Conservation (phyloP, 2,797 vertebrate species). For the Agapornis canus region DNA sequence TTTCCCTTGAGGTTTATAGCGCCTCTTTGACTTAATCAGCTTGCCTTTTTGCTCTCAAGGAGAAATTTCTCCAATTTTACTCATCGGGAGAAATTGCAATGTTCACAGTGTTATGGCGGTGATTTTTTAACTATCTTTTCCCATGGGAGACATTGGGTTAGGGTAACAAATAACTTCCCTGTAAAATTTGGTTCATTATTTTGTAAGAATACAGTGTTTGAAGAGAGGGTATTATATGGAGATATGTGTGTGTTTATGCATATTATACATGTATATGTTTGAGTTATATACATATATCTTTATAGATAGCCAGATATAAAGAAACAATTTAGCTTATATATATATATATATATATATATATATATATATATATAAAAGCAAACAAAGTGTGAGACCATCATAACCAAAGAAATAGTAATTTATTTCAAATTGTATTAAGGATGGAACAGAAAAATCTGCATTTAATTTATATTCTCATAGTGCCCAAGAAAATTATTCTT, state of each 20-base stretch:
- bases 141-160: conserved; percentile 17
- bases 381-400: background rate
- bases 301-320: background rate
- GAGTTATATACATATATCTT: background rate
- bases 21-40: conserved; percentile 77
- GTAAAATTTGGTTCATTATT: conserved; percentile 17
- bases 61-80: conserved; percentile 68
- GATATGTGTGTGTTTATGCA: background rate
- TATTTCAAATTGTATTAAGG: background rate
- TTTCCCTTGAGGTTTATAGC: conserved; percentile 71
- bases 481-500: background rate
- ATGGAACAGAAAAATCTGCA: background rate
- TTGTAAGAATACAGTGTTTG: conserved; percentile 5
- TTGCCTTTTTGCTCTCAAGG: conserved; percentile 70
- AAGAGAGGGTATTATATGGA: background rate
- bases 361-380: background rate
- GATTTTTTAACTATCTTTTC: conserved; percentile 58
- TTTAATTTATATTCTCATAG: background rate
- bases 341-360: background rate
- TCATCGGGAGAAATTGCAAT: conserved; percentile 43
- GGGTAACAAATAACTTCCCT: conserved; percentile 22
- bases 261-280: background rate
- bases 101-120: background rate
- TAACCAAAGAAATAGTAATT: background rate
- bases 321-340: background rate